phyloP scores from a whole-genome alignment of 1,140 invertebrate species.

The Manduca sexta region DNA sequence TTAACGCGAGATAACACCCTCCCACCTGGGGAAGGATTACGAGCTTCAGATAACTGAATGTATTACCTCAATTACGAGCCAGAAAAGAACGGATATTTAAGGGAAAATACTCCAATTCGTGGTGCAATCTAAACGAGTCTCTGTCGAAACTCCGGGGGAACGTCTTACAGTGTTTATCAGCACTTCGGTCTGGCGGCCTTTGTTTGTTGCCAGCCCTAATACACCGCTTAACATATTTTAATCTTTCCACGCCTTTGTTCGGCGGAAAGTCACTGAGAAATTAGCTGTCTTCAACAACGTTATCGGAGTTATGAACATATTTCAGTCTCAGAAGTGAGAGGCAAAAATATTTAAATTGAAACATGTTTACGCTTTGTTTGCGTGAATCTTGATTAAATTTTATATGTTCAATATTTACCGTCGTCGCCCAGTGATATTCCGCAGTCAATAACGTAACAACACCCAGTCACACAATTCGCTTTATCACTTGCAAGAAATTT shows the following conservation, averaged over 20 bases:
- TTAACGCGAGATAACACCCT: conserved; percentile 53
- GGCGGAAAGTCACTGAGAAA: conserved; percentile 22
- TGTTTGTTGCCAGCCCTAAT: conserved; percentile 35
- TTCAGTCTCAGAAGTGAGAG: neutral
- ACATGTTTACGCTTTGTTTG: too few species aligned
- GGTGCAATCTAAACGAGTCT: conserved; percentile 36
- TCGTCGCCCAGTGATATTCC: conserved; percentile 30
- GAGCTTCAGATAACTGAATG: conserved; percentile 51
- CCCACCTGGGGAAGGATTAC: conserved; percentile 51
- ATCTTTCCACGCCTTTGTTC: conserved; percentile 38
- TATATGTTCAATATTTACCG: conserved; percentile 1
- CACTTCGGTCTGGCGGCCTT: conserved; percentile 17
- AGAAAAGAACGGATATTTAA: conserved; percentile 44
- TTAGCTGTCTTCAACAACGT: conserved; percentile 26
- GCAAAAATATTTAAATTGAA: neutral
- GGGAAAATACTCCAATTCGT: conserved; percentile 23
- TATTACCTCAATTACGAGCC: conserved; percentile 38
- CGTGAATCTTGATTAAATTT: too few species aligned
- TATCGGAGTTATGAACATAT: conserved; percentile 18
- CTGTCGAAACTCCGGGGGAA: conserved; percentile 23
- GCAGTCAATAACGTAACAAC: conserved; percentile 39
- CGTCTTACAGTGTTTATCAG: conserved; percentile 33
- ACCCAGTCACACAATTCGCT: conserved; percentile 42
- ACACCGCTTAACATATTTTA: conserved; percentile 42
- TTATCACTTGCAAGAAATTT: conserved; percentile 47